phyloP scores from a whole-genome alignment of 2,797 vertebrate genomes.

The Stomatorhinus walkeri region DNA sequence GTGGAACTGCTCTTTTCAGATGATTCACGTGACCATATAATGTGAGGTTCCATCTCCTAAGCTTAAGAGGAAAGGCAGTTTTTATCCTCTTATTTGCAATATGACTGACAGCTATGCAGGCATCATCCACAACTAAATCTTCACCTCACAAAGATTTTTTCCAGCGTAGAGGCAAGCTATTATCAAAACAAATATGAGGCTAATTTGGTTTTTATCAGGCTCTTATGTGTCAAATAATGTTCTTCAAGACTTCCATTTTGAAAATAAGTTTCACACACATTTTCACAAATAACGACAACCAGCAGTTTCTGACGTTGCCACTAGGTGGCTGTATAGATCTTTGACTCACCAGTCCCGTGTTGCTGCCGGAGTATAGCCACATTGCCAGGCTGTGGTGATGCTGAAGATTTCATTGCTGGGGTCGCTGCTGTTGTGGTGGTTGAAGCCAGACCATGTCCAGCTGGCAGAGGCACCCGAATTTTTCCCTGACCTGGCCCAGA shows the following conservation, averaged over 20 bases:
- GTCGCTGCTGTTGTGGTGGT: conserved; percentile 34
- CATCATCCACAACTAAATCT: not conserved
- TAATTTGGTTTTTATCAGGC: not conserved
- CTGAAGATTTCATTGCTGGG: conserved; percentile 58
- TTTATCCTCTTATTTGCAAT: not conserved
- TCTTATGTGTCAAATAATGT: not conserved
- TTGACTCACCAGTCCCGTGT: conserved; percentile 69
- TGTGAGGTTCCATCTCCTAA: not conserved
- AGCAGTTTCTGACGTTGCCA: conserved; percentile 15
- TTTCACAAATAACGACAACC: not conserved
- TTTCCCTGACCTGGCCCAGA: conserved; percentile 53
- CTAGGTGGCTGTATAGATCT: conserved; percentile 47
- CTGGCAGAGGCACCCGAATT: conserved; percentile 39
- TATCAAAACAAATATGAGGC: not conserved
- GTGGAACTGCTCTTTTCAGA: not conserved
- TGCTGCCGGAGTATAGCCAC: conserved; percentile 70
- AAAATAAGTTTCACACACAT: not conserved
- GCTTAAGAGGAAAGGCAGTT: not conserved
- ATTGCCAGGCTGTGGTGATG: conserved; percentile 61
- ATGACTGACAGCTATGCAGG: not conserved
- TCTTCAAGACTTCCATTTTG: not conserved
- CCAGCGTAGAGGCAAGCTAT: not conserved
- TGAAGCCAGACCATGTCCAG: conserved; percentile 34
- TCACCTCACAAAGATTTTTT: not conserved
- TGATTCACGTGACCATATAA: not conserved